Evolutionary conservation across 64 coral and sea anemone species (phyloP).

Genomic region (Stylophora pistillata): DNA sequence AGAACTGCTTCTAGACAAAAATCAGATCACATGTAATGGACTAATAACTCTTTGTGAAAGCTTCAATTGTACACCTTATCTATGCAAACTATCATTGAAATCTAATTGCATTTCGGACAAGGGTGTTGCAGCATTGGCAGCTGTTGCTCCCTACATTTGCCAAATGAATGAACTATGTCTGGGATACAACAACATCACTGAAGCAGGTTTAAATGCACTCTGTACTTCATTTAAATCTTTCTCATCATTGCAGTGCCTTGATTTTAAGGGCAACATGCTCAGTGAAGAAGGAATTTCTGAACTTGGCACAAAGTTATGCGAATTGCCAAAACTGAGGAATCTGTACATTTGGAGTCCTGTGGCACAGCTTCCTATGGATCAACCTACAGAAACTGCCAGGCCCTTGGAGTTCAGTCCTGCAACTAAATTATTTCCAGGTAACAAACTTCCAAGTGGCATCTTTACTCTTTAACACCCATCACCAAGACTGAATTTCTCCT

Average conservation of each 20-base stretch:
- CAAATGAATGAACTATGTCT: constrained; percentile 38
- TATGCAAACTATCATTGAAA: constrained; percentile 49
- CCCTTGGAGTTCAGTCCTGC: neutral
- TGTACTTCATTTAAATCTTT: neutral
- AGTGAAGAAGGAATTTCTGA: constrained; percentile 37
- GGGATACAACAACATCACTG: constrained; percentile 46
- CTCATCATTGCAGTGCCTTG: constrained; percentile 34
- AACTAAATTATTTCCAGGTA: neutral
- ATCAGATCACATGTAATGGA: constrained; percentile 48
- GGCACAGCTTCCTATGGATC: neutral
- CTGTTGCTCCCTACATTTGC: neutral
- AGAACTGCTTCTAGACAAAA: constrained; percentile 57
- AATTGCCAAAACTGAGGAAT: constrained; percentile 37
- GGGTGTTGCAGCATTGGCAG: constrained; percentile 36
- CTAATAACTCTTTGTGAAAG: constrained; percentile 33
- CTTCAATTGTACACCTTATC: constrained; percentile 9
- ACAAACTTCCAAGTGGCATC: no score
- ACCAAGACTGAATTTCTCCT: no score
- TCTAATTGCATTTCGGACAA: constrained; percentile 53
- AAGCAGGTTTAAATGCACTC: constrained; percentile 29
- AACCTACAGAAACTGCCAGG: neutral
- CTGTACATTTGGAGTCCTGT: constrained; percentile 49
- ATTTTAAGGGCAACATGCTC: constrained; percentile 47
- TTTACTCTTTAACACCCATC: neutral
- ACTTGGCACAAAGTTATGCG: neutral